phyloP scores from a whole-genome alignment of 2,797 vertebrate species.

The Aviceda leuphotes region DNA sequence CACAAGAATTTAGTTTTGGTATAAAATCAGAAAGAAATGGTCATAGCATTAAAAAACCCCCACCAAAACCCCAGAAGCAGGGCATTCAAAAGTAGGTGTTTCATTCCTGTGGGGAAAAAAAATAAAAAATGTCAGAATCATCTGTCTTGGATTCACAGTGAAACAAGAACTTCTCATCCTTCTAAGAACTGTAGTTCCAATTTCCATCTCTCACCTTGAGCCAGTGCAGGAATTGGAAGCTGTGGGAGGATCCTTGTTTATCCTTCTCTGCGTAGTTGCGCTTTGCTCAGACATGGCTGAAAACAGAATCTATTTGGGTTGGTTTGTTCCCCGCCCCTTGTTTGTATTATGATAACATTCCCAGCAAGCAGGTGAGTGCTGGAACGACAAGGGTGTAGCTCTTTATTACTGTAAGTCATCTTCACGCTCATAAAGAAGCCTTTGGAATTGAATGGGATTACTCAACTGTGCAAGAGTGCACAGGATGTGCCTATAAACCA shows the following conservation, averaged over 20 bases:
- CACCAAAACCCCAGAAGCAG: rapidly evolving
- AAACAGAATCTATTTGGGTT: neutral
- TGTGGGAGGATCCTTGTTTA: neutral
- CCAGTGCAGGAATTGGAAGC: neutral
- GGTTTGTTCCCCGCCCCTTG: slow-evolving; percentile 8
- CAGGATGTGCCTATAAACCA: slow-evolving; percentile 30
- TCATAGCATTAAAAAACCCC: rapidly evolving
- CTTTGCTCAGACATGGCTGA: neutral
- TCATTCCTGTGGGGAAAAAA: neutral
- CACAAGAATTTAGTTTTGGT: neutral
- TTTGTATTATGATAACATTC: slow-evolving; percentile 42
- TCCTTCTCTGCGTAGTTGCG: neutral
- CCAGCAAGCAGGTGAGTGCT: slow-evolving; percentile 6
- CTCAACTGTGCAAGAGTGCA: neutral
- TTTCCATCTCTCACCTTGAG: neutral
- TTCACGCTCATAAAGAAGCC: slow-evolving; percentile 1
- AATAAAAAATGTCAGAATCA: neutral
- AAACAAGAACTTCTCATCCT: neutral
- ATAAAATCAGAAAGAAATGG: neutral
- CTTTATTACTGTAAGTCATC: slow-evolving; percentile 34
- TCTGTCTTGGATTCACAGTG: neutral
- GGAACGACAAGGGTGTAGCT: slow-evolving; percentile 18
- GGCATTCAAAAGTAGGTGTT: neutral
- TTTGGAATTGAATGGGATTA: slow-evolving; percentile 7
- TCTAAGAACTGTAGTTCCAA: neutral